phyloP scores from a whole-genome alignment of 2,888 invertebrate species.

The Taenaris catops region DNA sequence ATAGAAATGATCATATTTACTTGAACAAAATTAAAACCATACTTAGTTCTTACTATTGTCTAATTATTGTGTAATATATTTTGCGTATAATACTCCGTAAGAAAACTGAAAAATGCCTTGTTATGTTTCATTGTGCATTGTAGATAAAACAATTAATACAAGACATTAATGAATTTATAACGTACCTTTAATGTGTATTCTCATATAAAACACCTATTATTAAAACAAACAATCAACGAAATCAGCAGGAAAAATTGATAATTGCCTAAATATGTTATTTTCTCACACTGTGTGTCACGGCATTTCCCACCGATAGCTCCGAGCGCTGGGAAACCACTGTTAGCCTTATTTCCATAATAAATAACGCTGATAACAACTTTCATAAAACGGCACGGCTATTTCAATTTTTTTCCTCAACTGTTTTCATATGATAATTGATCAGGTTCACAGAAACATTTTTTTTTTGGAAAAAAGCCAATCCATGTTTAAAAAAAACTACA shows the following conservation, averaged over 20 bases:
- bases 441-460: neutral
- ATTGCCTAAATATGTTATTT: constrained; percentile 32
- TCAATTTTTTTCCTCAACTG: neutral
- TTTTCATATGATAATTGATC: neutral
- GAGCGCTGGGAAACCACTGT: constrained; percentile 40
- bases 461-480: neutral
- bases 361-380: constrained; percentile 27
- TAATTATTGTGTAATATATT: no score
- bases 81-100: no score
- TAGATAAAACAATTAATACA: no score
- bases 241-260: constrained; percentile 23
- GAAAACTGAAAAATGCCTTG: no score
- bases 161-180: no score
- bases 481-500: no score
- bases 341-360: constrained; percentile 40
- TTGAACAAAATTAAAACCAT: no score
- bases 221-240: constrained; percentile 22
- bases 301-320: constrained; percentile 52
- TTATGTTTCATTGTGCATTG: no score
- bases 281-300: constrained; percentile 40
- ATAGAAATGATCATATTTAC: no score
- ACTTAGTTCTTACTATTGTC: no score
- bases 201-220: constrained; percentile 10
- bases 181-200: constrained; percentile 2
- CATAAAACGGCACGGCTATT: constrained; percentile 25